A percentile compares a stretch with the other conserved stretches of the same genome.
Evolutionary conservation across 2,113 vertebrate species (phyloP).

Genomic region (Bothrops jararaca): DNA sequence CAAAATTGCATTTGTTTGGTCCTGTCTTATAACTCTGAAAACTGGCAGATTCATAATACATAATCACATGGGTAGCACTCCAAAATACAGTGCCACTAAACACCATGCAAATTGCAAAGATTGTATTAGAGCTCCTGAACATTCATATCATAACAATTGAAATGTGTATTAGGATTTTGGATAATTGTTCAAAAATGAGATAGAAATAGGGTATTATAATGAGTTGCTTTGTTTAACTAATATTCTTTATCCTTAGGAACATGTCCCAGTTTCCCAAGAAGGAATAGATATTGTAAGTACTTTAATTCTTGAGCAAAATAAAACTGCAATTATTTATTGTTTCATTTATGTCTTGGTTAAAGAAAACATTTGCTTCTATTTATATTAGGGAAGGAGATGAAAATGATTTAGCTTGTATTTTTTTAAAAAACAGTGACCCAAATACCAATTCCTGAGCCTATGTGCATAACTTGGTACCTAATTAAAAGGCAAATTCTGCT

Average conservation of each 20-base stretch:
- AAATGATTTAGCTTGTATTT: neutral
- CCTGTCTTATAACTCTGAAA: slow-evolving; percentile 39
- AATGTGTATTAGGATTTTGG: slow-evolving; percentile 15
- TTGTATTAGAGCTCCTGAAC: slow-evolving; percentile 44
- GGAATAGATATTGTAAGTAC: neutral
- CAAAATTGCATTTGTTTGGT: slow-evolving; percentile 48
- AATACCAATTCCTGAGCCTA: neutral
- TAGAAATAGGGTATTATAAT: slow-evolving; percentile 15
- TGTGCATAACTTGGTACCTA: neutral
- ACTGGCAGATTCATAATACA: slow-evolving; percentile 40
- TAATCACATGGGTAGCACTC: slow-evolving; percentile 43
- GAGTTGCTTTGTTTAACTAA: slow-evolving; percentile 12
- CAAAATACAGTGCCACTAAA: slow-evolving; percentile 54
- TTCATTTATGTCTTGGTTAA: neutral
- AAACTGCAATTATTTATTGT: slow-evolving; percentile 9
- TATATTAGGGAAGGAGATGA: neutral
- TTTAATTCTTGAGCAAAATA: slow-evolving; percentile 20
- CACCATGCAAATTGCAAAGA: slow-evolving; percentile 44
- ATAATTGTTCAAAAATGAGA: slow-evolving; percentile 30
- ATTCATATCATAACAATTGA: slow-evolving; percentile 27
- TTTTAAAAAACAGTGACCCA: neutral
- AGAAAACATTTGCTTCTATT: neutral
- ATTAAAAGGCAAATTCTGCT: neutral
- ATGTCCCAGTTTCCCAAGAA: neutral
- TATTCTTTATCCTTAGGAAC: neutral